Base-by-base conservation (phyloP, 2,797 vertebrate genomes). In the Sciurus vulgaris region DNA sequence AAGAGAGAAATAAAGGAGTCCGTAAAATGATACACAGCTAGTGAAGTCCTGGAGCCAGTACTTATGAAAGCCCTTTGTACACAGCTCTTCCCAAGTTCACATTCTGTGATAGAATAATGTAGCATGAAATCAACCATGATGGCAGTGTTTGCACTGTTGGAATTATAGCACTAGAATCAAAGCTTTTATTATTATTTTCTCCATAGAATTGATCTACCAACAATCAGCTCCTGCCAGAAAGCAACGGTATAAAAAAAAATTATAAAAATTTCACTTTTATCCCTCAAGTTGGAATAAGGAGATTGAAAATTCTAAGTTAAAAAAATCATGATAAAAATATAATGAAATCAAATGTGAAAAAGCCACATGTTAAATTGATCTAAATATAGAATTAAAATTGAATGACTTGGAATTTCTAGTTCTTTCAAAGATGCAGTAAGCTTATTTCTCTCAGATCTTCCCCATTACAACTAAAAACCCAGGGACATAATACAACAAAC, bases 311-410 rank as follows among this genome's bases (percentile, higher is more conserved):
- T 38, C 35, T 94, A 26, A 84, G 35, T 89, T 56, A 79, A 84
- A 78, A 78, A 88, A 88, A 4, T 33, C 2, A 63, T 28, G 33
- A 28, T 88, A 65, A 77, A 96, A 77, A 87, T 77, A 91, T 63
- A 91, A 70, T 47, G 35, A 87, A 88, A 83, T 91, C 20, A 70
- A 87, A 78, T 56, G 47, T 87, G 69, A 94, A 88, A 89, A 51
- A 67, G 44, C n/a, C 73, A 9, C 70, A 26, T 30, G 33, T 35
- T 33, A 10, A 22, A 24, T 79, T 49, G n/a, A 8, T 67, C 35
- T 87, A 87, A 86, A 51, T 35, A 20, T 54, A 78, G 73, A 93
- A 61, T 35, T 41, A 78, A 86, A 86, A 93, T 56, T 26, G 59
- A 86, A n/a, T 61, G 20, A 63, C 49, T 56, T 84, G 70, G 33